Conservation (phyloP, 2,113 vertebrate genomes). For the Equus quagga region DNA sequence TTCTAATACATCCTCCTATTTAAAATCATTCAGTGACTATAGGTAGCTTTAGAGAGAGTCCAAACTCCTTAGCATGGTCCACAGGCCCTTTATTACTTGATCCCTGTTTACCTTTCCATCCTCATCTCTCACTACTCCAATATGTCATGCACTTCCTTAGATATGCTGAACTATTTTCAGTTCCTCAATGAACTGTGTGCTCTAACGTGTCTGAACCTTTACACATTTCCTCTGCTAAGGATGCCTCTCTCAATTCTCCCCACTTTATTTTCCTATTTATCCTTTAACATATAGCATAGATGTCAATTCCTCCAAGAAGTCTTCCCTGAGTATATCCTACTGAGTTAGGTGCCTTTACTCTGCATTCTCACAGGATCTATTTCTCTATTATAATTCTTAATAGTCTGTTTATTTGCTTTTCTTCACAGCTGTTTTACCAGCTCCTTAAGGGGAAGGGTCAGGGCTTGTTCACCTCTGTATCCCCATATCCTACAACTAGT, state of each 20-base stretch:
- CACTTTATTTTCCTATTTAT: background rate
- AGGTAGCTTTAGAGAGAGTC: background rate
- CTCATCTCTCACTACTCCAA: background rate
- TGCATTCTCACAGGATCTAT: background rate
- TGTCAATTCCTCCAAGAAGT: background rate
- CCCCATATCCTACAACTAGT: background rate
- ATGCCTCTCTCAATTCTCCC: background rate
- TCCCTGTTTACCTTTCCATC: background rate
- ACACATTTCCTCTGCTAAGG: background rate
- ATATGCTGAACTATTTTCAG: background rate
- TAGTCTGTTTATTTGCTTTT: conserved; percentile 2
- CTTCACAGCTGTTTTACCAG: background rate
- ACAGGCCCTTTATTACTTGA: background rate
- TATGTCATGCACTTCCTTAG: background rate
- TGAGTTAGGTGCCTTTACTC: background rate
- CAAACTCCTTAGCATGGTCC: background rate
- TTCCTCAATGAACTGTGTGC: background rate
- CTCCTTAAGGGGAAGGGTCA: background rate
- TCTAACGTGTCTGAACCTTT: background rate
- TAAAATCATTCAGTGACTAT: background rate
- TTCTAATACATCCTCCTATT: background rate
- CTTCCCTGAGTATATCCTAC: background rate
- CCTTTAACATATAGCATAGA: background rate
- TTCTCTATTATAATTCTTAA: background rate
- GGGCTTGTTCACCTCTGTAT: background rate